Evolutionary conservation across 2,797 vertebrate species (phyloP).

Genomic region (Gadopsis marmoratus): DNA sequence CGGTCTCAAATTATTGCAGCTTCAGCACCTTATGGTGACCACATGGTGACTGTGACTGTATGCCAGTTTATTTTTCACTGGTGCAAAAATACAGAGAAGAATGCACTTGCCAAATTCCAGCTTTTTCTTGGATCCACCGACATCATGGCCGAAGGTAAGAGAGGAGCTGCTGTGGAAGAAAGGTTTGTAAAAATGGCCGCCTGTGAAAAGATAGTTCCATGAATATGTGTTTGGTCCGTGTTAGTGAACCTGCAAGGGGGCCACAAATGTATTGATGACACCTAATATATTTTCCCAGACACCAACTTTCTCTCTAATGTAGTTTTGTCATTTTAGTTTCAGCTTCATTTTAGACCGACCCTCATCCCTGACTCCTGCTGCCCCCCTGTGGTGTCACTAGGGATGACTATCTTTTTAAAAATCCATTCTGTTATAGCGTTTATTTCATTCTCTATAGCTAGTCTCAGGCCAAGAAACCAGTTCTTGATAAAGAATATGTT

Average conservation of each 20-base stretch:
- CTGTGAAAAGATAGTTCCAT: background rate
- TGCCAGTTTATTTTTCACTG: background rate
- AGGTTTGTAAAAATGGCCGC: background rate
- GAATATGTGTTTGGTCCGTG: background rate
- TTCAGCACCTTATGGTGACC: no score
- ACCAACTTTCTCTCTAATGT: background rate
- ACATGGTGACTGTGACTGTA: background rate
- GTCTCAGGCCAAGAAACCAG: background rate
- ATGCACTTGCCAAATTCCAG: background rate
- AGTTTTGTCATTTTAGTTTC: background rate
- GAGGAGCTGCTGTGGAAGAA: background rate
- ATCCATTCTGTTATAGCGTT: background rate
- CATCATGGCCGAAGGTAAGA: background rate
- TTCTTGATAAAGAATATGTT: background rate
- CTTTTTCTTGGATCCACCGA: background rate
- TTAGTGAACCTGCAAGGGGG: background rate
- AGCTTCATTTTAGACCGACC: background rate
- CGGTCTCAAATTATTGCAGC: conserved; percentile 38
- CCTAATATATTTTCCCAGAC: background rate
- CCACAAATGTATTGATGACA: no score
- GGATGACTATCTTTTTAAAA: background rate
- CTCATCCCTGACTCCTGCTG: background rate
- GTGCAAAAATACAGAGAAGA: background rate
- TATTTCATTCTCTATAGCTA: background rate
- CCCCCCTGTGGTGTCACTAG: conserved; percentile 15